These are phyloP conservation scores for Eledona agricola DNA, from an alignment of 2,888 invertebrate genomes.

Conservation along the genomic window DNA sequence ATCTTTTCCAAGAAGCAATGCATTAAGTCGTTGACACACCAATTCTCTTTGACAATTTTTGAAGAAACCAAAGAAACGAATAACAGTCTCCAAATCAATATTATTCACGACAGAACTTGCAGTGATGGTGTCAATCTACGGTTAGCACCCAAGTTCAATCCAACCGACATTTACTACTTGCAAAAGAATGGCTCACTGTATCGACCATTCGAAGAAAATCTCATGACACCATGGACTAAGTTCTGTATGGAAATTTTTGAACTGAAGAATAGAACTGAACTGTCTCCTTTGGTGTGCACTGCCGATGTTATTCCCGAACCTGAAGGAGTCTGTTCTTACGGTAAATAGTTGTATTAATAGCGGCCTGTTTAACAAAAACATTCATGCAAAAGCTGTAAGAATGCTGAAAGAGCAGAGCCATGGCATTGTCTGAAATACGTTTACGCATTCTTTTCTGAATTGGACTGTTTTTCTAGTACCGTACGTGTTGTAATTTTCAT, in stretches of 20 bases:
- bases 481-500: too few species aligned
- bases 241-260: slow-evolving; percentile 24
- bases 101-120: slow-evolving; percentile 39
- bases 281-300: slow-evolving; percentile 14
- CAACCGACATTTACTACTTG: slow-evolving; percentile 37
- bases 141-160: slow-evolving; percentile 26
- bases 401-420: too few species aligned
- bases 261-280: slow-evolving; percentile 6
- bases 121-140: slow-evolving; percentile 12
- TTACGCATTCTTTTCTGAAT: too few species aligned
- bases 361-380: too few species aligned
- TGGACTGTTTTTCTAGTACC: too few species aligned
- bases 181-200: slow-evolving; percentile 42
- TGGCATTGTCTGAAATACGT: too few species aligned
- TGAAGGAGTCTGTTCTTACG: slow-evolving; percentile 20
- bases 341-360: slow-evolving; percentile 19
- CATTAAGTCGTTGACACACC: slow-evolving; percentile 10
- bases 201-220: slow-evolving; percentile 27
- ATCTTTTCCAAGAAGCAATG: slow-evolving; percentile 36
- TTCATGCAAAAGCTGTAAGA: too few species aligned
- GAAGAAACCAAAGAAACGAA: slow-evolving; percentile 34
- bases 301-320: slow-evolving; percentile 13
- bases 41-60: slow-evolving; percentile 37
- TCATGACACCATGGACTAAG: slow-evolving; percentile 1
- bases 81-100: slow-evolving; percentile 29